phyloP scores from a whole-genome alignment of 2,888 invertebrate species.

The Leptinotarsa juncta region DNA sequence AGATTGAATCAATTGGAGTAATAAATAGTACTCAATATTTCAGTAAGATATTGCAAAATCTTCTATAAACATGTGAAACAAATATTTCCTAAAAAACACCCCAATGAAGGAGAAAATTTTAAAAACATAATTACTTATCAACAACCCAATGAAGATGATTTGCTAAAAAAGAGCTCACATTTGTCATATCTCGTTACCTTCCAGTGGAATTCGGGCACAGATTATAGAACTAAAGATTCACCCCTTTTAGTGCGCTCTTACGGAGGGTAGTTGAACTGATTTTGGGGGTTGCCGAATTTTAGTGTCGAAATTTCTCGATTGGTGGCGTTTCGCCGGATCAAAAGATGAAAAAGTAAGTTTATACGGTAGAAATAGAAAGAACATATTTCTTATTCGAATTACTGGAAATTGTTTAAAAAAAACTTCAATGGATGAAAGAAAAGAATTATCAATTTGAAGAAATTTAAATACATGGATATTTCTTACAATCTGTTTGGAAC shows the following conservation, averaged over 20 bases:
- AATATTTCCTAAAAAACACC: too few relatives aligned
- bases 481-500: too few relatives aligned
- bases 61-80: too few relatives aligned
- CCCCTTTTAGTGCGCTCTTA: constrained; percentile 49
- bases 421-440: neutral
- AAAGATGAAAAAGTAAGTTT: too few relatives aligned
- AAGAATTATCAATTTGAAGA: neutral
- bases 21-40: too few relatives aligned
- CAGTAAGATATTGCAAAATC: too few relatives aligned
- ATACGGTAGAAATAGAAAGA: too few relatives aligned
- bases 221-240: constrained; percentile 18
- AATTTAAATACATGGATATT: too few relatives aligned
- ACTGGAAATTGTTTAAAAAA: neutral
- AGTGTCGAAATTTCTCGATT: constrained; percentile 58
- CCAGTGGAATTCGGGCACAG: neutral
- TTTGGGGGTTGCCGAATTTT: constrained; percentile 60
- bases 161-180: neutral
- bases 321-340: constrained; percentile 12
- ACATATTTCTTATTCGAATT: too few relatives aligned
- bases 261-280: constrained; percentile 56
- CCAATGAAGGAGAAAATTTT: too few relatives aligned
- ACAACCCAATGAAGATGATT: neutral
- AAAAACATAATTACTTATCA: too few relatives aligned
- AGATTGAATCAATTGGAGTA: too few relatives aligned
- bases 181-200: constrained; percentile 24